A percentile compares a stretch with the other conserved stretches of the same genome.
Conservation (phyloP, 2,113 vertebrate species). For the Formicarius rufipectus region DNA sequence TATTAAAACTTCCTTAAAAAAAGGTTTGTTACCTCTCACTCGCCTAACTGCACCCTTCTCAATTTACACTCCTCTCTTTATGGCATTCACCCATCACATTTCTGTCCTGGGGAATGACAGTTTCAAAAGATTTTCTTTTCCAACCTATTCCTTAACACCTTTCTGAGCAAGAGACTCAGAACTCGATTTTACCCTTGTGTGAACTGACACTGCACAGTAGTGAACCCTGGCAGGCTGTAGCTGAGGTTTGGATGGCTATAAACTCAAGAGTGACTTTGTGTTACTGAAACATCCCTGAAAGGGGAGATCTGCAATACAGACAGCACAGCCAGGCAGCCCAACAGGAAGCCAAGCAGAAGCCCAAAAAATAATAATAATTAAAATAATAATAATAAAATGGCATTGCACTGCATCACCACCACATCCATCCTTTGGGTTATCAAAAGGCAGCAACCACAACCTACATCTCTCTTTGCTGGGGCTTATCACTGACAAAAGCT, state of each 20-base stretch:
- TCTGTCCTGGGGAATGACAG: background rate
- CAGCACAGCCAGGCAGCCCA: background rate
- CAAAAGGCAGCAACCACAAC: background rate
- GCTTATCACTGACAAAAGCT: background rate
- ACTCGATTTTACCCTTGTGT: accelerated
- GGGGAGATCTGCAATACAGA: background rate
- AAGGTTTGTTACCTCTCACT: background rate
- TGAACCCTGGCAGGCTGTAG: background rate
- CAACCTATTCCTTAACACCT: background rate
- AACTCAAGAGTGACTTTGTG: background rate
- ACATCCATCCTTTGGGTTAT: background rate
- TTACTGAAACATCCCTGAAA: background rate
- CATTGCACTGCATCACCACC: background rate
- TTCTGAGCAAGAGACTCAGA: background rate
- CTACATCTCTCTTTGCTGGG: background rate
- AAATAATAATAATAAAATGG: too few species aligned
- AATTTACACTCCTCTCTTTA: background rate
- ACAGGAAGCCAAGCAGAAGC: background rate
- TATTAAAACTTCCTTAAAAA: background rate
- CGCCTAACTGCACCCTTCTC: background rate
- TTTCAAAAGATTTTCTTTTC: background rate
- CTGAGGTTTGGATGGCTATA: background rate
- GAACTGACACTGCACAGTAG: background rate
- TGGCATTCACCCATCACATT: background rate
- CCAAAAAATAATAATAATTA: too few species aligned